These are phyloP conservation scores for Neomonachus schauinslandi DNA, from an alignment of 2,113 vertebrate genomes.

Conservation along the genomic window DNA sequence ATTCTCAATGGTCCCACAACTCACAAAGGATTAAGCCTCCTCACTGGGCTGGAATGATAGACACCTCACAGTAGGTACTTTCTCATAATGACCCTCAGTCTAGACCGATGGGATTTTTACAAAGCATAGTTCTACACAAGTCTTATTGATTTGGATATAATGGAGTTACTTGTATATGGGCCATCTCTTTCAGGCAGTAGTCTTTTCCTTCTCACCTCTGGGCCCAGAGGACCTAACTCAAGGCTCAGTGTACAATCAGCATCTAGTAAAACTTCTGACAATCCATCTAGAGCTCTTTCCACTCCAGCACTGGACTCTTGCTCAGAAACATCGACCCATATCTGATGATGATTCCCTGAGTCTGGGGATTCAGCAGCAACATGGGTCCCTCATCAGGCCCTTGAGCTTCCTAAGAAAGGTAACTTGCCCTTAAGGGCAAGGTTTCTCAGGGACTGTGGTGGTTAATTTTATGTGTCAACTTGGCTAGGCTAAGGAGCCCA, in stretches of 20 bases:
- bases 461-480: neutral
- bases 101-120: neutral
- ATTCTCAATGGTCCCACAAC: neutral
- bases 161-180: neutral
- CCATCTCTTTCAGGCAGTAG: neutral
- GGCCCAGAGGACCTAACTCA: neutral
- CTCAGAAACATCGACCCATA: neutral
- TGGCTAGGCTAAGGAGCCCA: neutral
- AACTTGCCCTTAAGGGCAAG: neutral
- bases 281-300: neutral
- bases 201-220: neutral
- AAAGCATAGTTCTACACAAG: neutral
- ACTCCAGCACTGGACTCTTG: neutral
- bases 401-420: neutral
- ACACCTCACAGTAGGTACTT: neutral
- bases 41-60: neutral
- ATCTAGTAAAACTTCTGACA: neutral
- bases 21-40: neutral
- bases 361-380: neutral
- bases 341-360: neutral
- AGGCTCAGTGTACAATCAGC: neutral
- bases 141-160: too few species aligned
- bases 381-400: neutral
- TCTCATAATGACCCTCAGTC: neutral
- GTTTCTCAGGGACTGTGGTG: neutral